These are phyloP conservation scores for Aleiodes alternator DNA, from an alignment of 2,888 invertebrate species.

Conservation along the genomic window DNA sequence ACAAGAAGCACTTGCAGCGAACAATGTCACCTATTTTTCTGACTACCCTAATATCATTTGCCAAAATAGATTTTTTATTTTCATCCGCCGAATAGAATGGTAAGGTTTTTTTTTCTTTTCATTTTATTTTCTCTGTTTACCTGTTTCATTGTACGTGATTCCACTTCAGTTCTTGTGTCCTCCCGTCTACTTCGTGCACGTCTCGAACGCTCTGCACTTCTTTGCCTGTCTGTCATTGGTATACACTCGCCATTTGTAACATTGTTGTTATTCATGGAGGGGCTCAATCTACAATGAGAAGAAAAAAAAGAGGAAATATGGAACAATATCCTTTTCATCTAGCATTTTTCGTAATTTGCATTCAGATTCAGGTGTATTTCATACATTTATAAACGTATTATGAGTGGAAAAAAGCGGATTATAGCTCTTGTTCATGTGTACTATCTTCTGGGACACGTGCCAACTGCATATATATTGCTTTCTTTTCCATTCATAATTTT, in stretches of 20 bases:
- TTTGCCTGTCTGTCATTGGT: constrained; percentile 66
- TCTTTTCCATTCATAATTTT: no score
- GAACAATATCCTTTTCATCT: not conserved
- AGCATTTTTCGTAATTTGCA: no score
- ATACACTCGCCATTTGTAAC: constrained; percentile 62
- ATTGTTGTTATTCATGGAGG: constrained; percentile 57
- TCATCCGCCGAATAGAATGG: not conserved
- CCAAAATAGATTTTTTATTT: no score
- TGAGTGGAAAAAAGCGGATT: no score
- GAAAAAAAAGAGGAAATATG: constrained; percentile 33
- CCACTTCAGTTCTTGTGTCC: constrained; percentile 67
- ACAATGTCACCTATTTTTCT: no score
- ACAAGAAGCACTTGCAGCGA: no score
- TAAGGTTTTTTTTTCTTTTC: not conserved
- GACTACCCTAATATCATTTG: no score
- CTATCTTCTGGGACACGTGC: no score
- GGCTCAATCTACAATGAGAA: constrained; percentile 61
- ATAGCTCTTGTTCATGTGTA: no score
- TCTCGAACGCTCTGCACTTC: constrained; percentile 62
- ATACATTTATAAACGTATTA: no score
- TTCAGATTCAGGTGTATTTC: no score
- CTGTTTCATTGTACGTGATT: constrained; percentile 73
- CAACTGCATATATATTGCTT: no score
- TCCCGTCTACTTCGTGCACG: constrained; percentile 63
- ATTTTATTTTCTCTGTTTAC: constrained; percentile 52